Conservation (phyloP, 2,797 vertebrate genomes). For the Hirundo rustica region DNA sequence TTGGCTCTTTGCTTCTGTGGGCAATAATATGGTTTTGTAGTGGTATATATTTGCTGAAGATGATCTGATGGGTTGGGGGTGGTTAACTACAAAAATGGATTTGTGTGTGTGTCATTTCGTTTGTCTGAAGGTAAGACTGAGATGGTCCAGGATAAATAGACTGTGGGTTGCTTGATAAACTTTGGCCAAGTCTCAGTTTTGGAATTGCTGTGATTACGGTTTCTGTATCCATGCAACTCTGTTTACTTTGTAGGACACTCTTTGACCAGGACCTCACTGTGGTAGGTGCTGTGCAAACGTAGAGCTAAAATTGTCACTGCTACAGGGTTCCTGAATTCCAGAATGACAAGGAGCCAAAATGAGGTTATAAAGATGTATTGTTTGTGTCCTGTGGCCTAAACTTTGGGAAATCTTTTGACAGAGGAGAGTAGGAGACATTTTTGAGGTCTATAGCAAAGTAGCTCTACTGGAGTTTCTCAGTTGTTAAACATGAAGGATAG, state of each 20-base stretch:
- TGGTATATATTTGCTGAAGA: background rate
- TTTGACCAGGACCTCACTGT: background rate
- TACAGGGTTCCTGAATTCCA: background rate
- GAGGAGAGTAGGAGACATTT: background rate
- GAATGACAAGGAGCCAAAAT: background rate
- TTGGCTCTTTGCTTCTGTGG: background rate
- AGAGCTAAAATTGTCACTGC: background rate
- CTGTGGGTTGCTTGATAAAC: background rate
- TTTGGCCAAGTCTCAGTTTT: background rate
- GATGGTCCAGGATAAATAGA: background rate
- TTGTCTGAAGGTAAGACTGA: conserved; percentile 12
- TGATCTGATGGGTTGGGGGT: background rate
- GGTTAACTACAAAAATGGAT: background rate
- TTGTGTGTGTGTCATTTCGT: background rate
- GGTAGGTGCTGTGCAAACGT: background rate
- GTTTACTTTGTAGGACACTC: conserved; percentile 9
- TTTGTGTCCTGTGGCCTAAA: background rate
- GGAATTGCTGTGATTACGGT: background rate
- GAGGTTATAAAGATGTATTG: background rate
- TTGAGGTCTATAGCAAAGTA: background rate
- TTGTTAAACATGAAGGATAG: background rate
- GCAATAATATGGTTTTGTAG: background rate
- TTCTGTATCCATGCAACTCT: background rate
- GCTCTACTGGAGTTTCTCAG: background rate
- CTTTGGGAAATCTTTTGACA: background rate